Conservation (phyloP, 2,113 vertebrate genomes). For the Eidolon helvum region DNA sequence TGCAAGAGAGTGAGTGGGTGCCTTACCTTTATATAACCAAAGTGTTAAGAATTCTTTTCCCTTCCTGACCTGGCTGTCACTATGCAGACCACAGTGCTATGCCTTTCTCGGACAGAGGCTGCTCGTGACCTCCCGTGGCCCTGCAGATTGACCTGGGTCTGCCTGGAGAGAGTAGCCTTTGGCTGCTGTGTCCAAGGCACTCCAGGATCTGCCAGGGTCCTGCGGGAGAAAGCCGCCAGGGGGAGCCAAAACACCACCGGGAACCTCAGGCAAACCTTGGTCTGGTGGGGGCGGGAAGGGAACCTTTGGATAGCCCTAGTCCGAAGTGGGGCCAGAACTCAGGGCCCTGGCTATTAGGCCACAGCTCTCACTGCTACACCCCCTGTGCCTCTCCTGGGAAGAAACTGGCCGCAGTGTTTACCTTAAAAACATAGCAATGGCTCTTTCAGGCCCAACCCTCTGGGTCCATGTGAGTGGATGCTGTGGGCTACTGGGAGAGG, state of each 20-base stretch:
- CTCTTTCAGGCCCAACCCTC: not conserved
- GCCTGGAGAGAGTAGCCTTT: not conserved
- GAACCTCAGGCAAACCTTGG: not conserved
- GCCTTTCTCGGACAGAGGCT: not conserved
- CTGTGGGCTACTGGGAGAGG: fast-evolving
- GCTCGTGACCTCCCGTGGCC: fast-evolving
- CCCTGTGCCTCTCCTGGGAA: not conserved
- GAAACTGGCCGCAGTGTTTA: not conserved
- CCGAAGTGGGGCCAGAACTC: not conserved
- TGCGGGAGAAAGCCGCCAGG: not conserved
- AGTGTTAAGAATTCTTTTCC: not conserved
- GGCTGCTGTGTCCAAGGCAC: not conserved
- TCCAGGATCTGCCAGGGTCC: too few species aligned
- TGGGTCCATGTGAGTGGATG: fast-evolving
- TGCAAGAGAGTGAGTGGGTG: not conserved
- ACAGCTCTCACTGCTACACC: not conserved
- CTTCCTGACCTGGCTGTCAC: not conserved
- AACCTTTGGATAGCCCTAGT: not conserved
- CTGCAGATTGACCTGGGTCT: not conserved
- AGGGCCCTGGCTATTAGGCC: not conserved
- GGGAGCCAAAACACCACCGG: slow-evolving; percentile 13
- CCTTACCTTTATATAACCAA: not conserved
- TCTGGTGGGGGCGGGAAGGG: not conserved
- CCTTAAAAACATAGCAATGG: not conserved
- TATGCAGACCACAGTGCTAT: not conserved